phyloP scores from a whole-genome alignment of 2,113 vertebrate species.

The Mustela lutreola region DNA sequence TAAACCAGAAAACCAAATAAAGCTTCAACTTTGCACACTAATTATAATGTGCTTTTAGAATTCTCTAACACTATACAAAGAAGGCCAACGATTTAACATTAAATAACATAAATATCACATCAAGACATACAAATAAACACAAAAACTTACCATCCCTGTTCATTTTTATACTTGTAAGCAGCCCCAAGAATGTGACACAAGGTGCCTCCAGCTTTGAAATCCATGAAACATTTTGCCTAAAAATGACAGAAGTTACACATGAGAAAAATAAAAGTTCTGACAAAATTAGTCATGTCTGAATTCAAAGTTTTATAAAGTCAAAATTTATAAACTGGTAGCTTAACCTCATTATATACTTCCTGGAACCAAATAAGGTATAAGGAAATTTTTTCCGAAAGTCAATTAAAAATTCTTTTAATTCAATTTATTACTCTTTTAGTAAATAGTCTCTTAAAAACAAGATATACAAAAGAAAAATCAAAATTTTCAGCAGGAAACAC shows the following conservation, averaged over 20 bases:
- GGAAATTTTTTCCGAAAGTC: not conserved
- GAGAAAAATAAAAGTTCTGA: slow-evolving; percentile 52
- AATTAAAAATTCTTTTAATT: not conserved
- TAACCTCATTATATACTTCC: not conserved
- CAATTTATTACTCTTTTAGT: not conserved
- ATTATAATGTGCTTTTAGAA: not conserved
- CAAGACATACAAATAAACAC: slow-evolving; percentile 47
- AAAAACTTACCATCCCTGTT: slow-evolving; percentile 97
- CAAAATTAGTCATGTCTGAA: slow-evolving; percentile 20
- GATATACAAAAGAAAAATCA: not conserved
- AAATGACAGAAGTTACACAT: slow-evolving; percentile 67
- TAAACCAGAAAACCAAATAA: not conserved
- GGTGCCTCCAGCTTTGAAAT: slow-evolving; percentile 97
- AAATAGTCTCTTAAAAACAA: slow-evolving; percentile 22
- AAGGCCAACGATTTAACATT: not conserved
- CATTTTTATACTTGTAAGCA: slow-evolving; percentile 98
- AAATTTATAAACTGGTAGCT: not conserved
- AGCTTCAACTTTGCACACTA: not conserved
- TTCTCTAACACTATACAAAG: not conserved
- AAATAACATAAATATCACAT: slow-evolving; percentile 65
- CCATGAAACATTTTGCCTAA: slow-evolving; percentile 98
- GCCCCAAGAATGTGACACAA: slow-evolving; percentile 98
- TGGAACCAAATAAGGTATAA: not conserved
- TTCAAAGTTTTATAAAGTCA: slow-evolving; percentile 22
- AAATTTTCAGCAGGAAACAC: slow-evolving; percentile 35